phyloP scores from a whole-genome alignment of 2,888 invertebrate species.

The Halocaridina rubra region DNA sequence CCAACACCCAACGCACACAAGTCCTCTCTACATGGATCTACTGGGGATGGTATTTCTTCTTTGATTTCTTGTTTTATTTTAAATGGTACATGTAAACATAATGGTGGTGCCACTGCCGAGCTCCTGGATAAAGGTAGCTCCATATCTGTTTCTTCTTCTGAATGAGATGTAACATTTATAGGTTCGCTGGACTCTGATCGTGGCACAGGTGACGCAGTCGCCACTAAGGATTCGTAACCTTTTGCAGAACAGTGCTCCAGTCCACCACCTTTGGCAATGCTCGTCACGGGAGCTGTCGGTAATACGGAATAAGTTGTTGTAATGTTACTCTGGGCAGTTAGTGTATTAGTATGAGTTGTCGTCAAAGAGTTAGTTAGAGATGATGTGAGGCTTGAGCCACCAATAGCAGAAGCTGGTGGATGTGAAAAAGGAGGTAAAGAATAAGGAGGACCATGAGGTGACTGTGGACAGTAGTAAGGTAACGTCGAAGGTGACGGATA shows the following conservation, averaged over 20 bases:
- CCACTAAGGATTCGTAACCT: slow-evolving; percentile 16
- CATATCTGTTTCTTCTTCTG: slow-evolving; percentile 11
- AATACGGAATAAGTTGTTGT: slow-evolving; percentile 8
- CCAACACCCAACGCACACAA: neutral
- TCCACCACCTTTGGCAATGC: slow-evolving; percentile 16
- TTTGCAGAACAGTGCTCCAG: slow-evolving; percentile 10
- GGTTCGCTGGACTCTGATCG: neutral
- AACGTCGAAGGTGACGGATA: slow-evolving; percentile 31
- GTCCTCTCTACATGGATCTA: slow-evolving; percentile 2
- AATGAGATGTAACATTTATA: slow-evolving; percentile 20
- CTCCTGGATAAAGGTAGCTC: neutral
- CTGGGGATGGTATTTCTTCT: slow-evolving; percentile 46
- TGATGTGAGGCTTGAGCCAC: slow-evolving; percentile 2
- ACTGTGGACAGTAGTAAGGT: slow-evolving; percentile 33
- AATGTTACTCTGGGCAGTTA: neutral
- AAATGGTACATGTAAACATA: slow-evolving; percentile 14
- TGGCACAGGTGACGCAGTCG: slow-evolving; percentile 18
- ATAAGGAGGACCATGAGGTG: slow-evolving; percentile 23
- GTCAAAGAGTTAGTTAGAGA: slow-evolving; percentile 6
- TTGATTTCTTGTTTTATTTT: slow-evolving; percentile 45
- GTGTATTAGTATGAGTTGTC: slow-evolving; percentile 9
- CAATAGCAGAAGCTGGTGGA: slow-evolving; percentile 5
- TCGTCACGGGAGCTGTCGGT: slow-evolving; percentile 12
- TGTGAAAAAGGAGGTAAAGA: slow-evolving; percentile 33
- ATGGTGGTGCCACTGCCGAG: neutral